Evolutionary conservation across 2,113 vertebrate genomes (phyloP).

Genomic region (Lampris megalopsis): DNA sequence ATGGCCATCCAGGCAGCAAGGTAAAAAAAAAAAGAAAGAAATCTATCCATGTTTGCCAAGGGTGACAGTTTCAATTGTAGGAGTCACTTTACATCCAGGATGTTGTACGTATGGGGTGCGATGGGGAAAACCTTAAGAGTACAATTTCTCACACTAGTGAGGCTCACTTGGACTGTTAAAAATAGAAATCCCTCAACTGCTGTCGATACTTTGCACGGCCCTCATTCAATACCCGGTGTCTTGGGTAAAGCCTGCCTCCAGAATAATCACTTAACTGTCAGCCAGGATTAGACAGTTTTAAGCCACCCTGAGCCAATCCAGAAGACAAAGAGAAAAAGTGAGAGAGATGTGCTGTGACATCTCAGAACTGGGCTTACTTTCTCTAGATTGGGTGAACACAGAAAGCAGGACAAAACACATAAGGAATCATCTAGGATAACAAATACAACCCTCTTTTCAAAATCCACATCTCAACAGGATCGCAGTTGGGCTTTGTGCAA

Average conservation of each 20-base stretch:
- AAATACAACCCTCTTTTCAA: slow-evolving; percentile 56
- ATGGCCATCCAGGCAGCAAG: neutral
- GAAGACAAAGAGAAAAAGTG: slow-evolving; percentile 42
- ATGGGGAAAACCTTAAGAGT: slow-evolving; percentile 21
- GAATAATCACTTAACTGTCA: slow-evolving; percentile 81
- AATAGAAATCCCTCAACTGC: slow-evolving; percentile 50
- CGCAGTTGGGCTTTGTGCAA: slow-evolving; percentile 54
- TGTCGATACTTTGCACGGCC: slow-evolving; percentile 56
- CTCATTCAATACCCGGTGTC: slow-evolving; percentile 70
- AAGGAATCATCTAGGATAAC: slow-evolving; percentile 59
- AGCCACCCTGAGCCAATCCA: slow-evolving; percentile 64
- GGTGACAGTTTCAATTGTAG: neutral
- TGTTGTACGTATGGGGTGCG: neutral
- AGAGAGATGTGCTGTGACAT: slow-evolving; percentile 60
- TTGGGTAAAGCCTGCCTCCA: slow-evolving; percentile 62
- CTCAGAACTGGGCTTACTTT: slow-evolving; percentile 46
- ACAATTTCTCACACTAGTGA: slow-evolving; percentile 65
- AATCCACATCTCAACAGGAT: slow-evolving; percentile 65
- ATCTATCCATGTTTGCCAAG: neutral
- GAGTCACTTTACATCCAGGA: neutral
- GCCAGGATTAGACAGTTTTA: slow-evolving; percentile 71
- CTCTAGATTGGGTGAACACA: slow-evolving; percentile 38
- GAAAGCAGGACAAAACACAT: slow-evolving; percentile 36
- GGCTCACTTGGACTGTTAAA: slow-evolving; percentile 45
- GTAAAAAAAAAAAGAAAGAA: too few relatives aligned